A percentile compares a stretch with the other conserved stretches of the same genome.
These are phyloP conservation scores for Orycteropus afer DNA, from an alignment of 2,113 vertebrate genomes.

Conservation along the genomic window DNA sequence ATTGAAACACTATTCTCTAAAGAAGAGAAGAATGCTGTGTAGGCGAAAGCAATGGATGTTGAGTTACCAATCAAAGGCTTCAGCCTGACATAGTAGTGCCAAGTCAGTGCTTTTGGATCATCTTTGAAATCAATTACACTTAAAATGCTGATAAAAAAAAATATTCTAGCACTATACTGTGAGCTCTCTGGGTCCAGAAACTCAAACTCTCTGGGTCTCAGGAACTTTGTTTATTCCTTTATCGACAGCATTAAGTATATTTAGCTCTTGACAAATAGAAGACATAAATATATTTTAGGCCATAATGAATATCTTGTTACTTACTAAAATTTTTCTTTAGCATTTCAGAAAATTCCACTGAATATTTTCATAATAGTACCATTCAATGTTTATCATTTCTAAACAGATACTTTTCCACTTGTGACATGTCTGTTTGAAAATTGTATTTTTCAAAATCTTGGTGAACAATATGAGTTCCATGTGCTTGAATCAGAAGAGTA, in stretches of 20 bases:
- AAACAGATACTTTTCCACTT: conserved; percentile 23
- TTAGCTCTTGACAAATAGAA: conserved; percentile 5
- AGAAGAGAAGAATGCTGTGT: background rate
- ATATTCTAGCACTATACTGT: background rate
- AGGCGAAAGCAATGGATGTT: background rate
- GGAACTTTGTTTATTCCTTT: background rate
- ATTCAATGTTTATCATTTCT: conserved; percentile 19
- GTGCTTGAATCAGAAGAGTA: background rate
- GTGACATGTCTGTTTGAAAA: conserved; percentile 34
- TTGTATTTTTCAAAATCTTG: conserved; percentile 44
- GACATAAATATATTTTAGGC: background rate
- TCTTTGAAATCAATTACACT: background rate
- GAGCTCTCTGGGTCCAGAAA: background rate
- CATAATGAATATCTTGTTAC: conserved; percentile 34
- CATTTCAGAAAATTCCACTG: conserved; percentile 15
- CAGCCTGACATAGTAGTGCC: background rate
- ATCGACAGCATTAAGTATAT: background rate
- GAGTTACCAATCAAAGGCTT: background rate
- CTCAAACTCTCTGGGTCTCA: no score
- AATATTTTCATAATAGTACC: conserved; percentile 25
- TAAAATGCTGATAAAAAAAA: background rate
- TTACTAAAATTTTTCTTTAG: conserved; percentile 5
- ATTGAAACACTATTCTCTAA: background rate
- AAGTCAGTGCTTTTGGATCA: background rate
- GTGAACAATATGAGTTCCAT: background rate